Evolutionary conservation across 1,140 invertebrate species (phyloP), one percentile per base, ranked within the genome.

Genomic region (Bursaphelenchus mucronatus): DNA sequence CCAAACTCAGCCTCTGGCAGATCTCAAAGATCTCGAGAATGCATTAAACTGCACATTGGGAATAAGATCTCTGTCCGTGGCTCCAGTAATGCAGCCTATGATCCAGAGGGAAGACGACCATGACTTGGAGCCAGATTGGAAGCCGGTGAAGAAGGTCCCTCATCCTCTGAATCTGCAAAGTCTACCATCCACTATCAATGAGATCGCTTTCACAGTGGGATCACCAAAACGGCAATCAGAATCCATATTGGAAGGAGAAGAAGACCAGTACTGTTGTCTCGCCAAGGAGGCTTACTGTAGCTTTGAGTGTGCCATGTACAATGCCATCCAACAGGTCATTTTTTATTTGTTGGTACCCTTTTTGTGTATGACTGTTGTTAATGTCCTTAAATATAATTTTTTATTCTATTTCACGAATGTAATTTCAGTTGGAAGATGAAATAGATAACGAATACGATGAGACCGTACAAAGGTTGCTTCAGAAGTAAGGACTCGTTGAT

Each of bases 391-490:
- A 13, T n/a, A 69, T 54, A 2, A 57, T 30, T n/a, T 69, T 66
- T 11, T 11, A 40, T 62, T 9, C 19, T 17, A 53, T 45, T 62
- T 30, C 0, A 61, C 21, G 30, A 45, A 47, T 19, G 3, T 43
- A 17, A 15, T 71, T 71, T 68, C 45, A 71, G 69, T 40, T 71
- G 15, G 64, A 74, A 11, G 68, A 69, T 4, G 70, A 71, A 43
- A 13, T 44, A 9, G 70, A 74, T 10, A 41, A 46, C 17, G 69
- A 71, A 46, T 49, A 74, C 15, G 69, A 71, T 50, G 69, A 66
- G 49, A 40, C 69, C 8, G 62, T 71, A 44, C 70, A 67, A 46
- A 47, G 49, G 17, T 57, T 71, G 41, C 40, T 58, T 40, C 53
- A 64, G 43, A 62, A 53, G 69, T 71, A 41, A 44, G 19, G 59